These are phyloP conservation scores for Rhinichthys klamathensis DNA, from an alignment of 2,113 vertebrate genomes.

Conservation along the genomic window DNA sequence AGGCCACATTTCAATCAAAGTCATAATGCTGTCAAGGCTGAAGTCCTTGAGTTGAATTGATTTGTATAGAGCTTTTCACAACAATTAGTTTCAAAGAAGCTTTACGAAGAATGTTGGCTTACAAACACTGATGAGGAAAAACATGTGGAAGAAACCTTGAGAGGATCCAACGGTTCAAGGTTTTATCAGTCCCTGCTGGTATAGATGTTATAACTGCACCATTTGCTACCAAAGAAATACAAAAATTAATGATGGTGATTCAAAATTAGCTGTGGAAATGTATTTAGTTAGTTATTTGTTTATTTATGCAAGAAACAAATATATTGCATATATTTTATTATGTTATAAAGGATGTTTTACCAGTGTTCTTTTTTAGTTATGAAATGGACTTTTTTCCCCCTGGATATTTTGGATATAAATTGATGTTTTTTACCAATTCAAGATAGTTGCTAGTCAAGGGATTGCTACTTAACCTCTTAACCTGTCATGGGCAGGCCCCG, in stretches of 20 bases:
- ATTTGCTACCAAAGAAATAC: too few species aligned
- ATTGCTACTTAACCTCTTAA: not conserved
- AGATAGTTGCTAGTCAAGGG: not conserved
- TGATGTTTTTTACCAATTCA: not conserved
- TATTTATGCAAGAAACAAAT: too few species aligned
- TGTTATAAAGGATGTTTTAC: too few species aligned
- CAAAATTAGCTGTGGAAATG: not conserved
- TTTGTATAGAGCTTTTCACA: slow-evolving; percentile 5
- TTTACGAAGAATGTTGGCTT: not conserved
- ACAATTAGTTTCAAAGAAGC: not conserved
- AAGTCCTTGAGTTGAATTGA: not conserved
- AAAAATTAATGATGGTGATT: not conserved
- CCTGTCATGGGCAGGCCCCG: too few species aligned
- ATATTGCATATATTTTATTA: too few species aligned
- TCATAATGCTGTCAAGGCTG: slow-evolving; percentile 1
- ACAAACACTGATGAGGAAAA: not conserved
- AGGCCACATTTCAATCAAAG: slow-evolving; percentile 17
- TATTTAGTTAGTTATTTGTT: too few species aligned
- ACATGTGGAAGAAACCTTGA: not conserved
- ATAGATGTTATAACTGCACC: not conserved
- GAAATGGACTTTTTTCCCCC: too few species aligned
- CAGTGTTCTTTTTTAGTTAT: too few species aligned
- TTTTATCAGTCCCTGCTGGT: not conserved
- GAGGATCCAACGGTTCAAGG: not conserved
- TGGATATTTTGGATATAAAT: not conserved